A percentile compares a stretch with the other conserved stretches of the same genome.
Evolutionary conservation across 1,140 invertebrate species (phyloP).

Genomic region (Plectrocnemia conspersa): DNA sequence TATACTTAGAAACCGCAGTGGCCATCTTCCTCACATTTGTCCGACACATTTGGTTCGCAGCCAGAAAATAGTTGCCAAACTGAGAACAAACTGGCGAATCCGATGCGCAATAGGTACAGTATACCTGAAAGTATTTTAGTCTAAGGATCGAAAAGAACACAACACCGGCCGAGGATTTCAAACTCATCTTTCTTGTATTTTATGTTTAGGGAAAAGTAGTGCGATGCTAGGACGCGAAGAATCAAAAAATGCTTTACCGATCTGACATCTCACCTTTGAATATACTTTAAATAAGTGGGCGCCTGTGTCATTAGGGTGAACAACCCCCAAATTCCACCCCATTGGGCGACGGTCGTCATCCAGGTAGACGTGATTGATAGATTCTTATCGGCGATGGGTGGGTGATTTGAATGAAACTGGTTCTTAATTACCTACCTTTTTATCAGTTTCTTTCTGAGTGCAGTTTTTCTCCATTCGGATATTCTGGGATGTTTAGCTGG

Average conservation of each 20-base stretch:
- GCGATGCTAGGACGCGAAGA: too few species aligned
- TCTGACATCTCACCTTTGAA: slow-evolving; percentile 76
- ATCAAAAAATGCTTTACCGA: too few species aligned
- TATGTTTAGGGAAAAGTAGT: too few species aligned
- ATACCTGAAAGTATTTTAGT: slow-evolving; percentile 61
- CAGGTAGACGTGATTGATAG: slow-evolving; percentile 71
- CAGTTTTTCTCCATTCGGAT: slow-evolving; percentile 59
- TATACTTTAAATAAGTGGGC: too few species aligned
- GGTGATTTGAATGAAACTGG: slow-evolving; percentile 38
- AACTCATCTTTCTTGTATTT: too few species aligned
- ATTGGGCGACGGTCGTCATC: slow-evolving; percentile 58
- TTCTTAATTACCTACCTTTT: slow-evolving; percentile 40
- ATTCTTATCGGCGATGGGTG: too few species aligned
- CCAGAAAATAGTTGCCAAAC: slow-evolving; percentile 58
- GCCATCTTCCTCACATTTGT: slow-evolving; percentile 63
- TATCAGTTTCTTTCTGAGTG: slow-evolving; percentile 55
- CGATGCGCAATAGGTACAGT: slow-evolving; percentile 61
- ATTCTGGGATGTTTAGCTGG: slow-evolving; percentile 75
- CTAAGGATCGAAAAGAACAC: slow-evolving; percentile 45
- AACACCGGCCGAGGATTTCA: too few species aligned
- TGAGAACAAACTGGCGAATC: slow-evolving; percentile 58
- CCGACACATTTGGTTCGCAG: slow-evolving; percentile 53
- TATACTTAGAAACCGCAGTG: slow-evolving; percentile 53
- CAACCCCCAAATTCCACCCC: slow-evolving; percentile 79
- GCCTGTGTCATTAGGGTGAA: slow-evolving; percentile 80